Conservation (phyloP, 1,140 invertebrate species). For the Drosophila virilis region DNA sequence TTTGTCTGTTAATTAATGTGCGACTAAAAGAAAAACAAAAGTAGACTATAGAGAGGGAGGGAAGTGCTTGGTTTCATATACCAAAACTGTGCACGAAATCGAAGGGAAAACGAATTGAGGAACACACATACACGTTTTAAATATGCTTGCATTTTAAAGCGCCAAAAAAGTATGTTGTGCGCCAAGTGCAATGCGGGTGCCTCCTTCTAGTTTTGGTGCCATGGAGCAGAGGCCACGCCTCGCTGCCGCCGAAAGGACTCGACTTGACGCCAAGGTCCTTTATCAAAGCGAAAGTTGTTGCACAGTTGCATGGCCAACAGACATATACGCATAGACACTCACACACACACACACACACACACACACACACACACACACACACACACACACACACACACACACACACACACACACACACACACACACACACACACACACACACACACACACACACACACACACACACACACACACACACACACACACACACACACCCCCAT, state of each 20-base stretch:
- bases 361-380: constrained; percentile 1
- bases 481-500: constrained; percentile 22
- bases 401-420: constrained; percentile 7
- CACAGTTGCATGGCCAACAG: constrained; percentile 68
- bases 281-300: constrained; percentile 79
- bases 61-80: too few species aligned
- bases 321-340: constrained; percentile 10
- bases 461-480: constrained; percentile 11
- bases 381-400: constrained; percentile 24
- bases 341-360: constrained; percentile 6
- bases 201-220: constrained; percentile 28
- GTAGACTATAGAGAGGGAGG: too few species aligned
- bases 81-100: too few species aligned
- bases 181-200: constrained; percentile 43
- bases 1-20: too few species aligned
- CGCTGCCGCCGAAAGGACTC: constrained; percentile 71
- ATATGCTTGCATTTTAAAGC: constrained; percentile 40
- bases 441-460: constrained; percentile 5
- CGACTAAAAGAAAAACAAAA: too few species aligned
- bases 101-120: constrained; percentile 4
- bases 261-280: constrained; percentile 75
- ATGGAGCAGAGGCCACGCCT: constrained; percentile 57
- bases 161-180: constrained; percentile 36
- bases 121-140: constrained; percentile 6
- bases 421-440: constrained; percentile 16